phyloP scores from a whole-genome alignment of 2,797 vertebrate species.

The Scarus forsteni region DNA sequence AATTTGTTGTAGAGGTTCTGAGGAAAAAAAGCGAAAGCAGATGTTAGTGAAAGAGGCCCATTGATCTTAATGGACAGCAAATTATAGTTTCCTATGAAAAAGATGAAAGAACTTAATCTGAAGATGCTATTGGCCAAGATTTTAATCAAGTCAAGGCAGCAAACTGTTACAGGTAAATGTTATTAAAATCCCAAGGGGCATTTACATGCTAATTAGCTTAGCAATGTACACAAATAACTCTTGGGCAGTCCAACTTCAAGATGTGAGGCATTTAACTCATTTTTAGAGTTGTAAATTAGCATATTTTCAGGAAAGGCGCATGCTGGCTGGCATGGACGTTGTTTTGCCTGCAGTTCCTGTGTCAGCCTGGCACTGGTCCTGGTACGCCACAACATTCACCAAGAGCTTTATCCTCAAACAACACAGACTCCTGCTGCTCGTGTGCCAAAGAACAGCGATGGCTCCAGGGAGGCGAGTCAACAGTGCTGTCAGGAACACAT shows the following conservation, averaged over 20 bases:
- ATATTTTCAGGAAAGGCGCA: slow-evolving; percentile 14
- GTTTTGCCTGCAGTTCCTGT: slow-evolving; percentile 24
- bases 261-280: neutral
- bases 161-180: neutral
- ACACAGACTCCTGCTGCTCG: slow-evolving; percentile 8
- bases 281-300: neutral
- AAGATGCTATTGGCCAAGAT: neutral
- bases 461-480: slow-evolving; percentile 47
- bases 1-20: no score
- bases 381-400: neutral
- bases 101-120: neutral
- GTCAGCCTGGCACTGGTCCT: slow-evolving; percentile 22
- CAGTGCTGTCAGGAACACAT: slow-evolving; percentile 40
- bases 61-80: no score
- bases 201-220: neutral
- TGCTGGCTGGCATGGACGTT: slow-evolving; percentile 6
- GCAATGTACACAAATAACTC: neutral
- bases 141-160: neutral
- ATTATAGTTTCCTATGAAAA: no score
- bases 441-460: slow-evolving; percentile 49
- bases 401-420: slow-evolving; percentile 30
- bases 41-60: no score
- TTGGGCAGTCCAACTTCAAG: neutral
- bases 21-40: no score
- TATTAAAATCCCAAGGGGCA: no score